Percentiles rank a stretch among this genome's conserved stretches.
phyloP scores from a whole-genome alignment of 2,113 vertebrate species.

The Pachycephala philippinensis region DNA sequence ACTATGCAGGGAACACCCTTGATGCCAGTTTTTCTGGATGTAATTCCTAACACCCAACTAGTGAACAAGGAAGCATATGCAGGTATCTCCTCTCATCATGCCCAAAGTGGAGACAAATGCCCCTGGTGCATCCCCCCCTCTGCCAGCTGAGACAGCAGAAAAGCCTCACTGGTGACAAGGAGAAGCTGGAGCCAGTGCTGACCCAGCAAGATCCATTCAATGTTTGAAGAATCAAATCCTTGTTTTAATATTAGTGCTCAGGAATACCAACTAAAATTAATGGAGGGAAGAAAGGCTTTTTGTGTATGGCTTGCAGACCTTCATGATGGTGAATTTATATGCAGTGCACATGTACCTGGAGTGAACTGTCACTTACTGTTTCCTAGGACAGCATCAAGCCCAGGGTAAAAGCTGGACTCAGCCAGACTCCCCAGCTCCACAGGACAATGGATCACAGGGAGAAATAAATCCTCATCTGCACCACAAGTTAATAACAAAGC shows the following conservation, averaged over 20 bases:
- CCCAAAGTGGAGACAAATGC: background rate
- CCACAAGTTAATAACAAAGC: background rate
- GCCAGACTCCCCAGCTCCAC: background rate
- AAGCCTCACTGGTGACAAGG: background rate
- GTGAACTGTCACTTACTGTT: background rate
- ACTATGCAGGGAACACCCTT: background rate
- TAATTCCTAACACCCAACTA: background rate
- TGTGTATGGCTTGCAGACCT: background rate
- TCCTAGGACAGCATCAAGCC: background rate
- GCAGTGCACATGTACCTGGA: background rate
- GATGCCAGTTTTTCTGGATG: background rate
- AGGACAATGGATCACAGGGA: background rate
- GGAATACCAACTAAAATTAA: background rate
- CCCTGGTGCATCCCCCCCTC: background rate
- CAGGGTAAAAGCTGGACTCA: background rate
- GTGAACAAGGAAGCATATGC: background rate
- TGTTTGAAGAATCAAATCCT: background rate
- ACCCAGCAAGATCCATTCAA: background rate
- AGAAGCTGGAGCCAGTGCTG: background rate
- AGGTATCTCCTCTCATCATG: background rate
- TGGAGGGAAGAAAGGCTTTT: background rate
- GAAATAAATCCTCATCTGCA: background rate
- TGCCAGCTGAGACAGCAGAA: background rate
- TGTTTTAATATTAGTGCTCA: background rate
- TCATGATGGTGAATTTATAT: background rate